Evolutionary conservation across 1,140 invertebrate species (phyloP), one percentile per base, ranked within the genome.

Genomic region (Atta cephalotes): DNA sequence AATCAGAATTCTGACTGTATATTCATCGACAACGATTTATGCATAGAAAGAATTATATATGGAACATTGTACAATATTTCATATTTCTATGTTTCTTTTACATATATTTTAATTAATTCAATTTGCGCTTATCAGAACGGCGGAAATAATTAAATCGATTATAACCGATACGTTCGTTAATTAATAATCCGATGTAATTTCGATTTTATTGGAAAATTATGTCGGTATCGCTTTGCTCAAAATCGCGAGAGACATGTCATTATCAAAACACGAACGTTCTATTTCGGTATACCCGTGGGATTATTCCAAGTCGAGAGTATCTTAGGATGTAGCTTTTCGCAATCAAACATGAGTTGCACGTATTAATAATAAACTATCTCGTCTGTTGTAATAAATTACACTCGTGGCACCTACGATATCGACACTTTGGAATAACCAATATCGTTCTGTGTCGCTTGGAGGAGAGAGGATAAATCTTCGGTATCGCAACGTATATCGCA

Each of bases 311-410:
- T 9, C 56, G 35, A 6, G 25, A 21, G 28, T 74, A 35, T 76
- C 63, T 80, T 56, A 66, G 28, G 49, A 21, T 5, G 25, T 56
- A 49, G 25, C 70, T 16, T 84, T 74, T 84, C 66, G 39, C 39
- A 72, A 82, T 82, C 68, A 62, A 25, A 49, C 39, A 25, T 56
- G 35, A 60, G 28, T 84, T 76, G 60, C 68, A 49, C 63, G 80
- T 62, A 84, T 84, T 84, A 76, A 84, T 72, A 82, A 74, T 53
- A 82, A 82, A 82, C 53, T 72, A 82, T 82, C 80, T 82, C 25
- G 56, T 76, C 39, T 9, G 35, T 76, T 49, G 68, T 25, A 49
- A 82, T 90, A 90, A 90, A 90, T 90, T 79, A 63, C 58, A 28
- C n/a, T n/a, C 31, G 66, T 51, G 68, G 49, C 72, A 28, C 58